These are phyloP conservation scores for Ophioderma brevispina DNA, from an alignment of 35 echinoderm and acorn worm genomes.

Conservation along the genomic window DNA sequence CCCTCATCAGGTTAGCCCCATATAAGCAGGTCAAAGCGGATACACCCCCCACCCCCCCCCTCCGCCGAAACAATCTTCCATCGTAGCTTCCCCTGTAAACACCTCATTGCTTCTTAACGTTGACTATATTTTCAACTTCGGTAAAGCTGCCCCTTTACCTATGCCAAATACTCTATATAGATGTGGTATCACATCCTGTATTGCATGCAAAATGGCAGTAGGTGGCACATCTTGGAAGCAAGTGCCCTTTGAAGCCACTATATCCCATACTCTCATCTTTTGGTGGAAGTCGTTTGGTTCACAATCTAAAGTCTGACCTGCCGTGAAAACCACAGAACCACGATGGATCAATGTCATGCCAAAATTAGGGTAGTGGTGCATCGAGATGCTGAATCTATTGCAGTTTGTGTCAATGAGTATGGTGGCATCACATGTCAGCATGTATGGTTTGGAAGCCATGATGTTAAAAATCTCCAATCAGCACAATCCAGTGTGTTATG, in stretches of 20 bases:
- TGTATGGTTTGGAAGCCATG: not conserved
- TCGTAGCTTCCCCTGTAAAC: too few relatives aligned
- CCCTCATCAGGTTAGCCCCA: not conserved
- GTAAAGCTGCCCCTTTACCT: not conserved
- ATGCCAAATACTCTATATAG: constrained; percentile 40
- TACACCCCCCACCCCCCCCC: not conserved
- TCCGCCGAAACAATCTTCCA: not conserved
- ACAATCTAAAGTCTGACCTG: constrained; percentile 15
- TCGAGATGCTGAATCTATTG: constrained; percentile 33
- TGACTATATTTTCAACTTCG: constrained; percentile 1
- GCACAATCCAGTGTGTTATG: too few relatives aligned
- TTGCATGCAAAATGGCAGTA: constrained; percentile 38
- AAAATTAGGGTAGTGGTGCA: constrained; percentile 46
- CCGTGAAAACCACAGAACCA: constrained; percentile 48
- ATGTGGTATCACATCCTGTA: constrained; percentile 58
- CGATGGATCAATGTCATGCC: constrained; percentile 32
- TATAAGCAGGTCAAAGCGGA: not conserved
- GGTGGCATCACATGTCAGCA: constrained; percentile 52
- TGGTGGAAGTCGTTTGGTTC: constrained; percentile 22
- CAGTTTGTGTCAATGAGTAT: constrained; percentile 48
- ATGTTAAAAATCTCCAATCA: not conserved
- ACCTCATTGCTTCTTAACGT: too few relatives aligned
- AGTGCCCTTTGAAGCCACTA: not conserved
- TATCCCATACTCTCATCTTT: constrained; percentile 46
- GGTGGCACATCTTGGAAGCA: constrained; percentile 10